These are phyloP conservation scores for Eupithecia vulgata DNA, from an alignment of 2,888 invertebrate species.

Conservation along the genomic window DNA sequence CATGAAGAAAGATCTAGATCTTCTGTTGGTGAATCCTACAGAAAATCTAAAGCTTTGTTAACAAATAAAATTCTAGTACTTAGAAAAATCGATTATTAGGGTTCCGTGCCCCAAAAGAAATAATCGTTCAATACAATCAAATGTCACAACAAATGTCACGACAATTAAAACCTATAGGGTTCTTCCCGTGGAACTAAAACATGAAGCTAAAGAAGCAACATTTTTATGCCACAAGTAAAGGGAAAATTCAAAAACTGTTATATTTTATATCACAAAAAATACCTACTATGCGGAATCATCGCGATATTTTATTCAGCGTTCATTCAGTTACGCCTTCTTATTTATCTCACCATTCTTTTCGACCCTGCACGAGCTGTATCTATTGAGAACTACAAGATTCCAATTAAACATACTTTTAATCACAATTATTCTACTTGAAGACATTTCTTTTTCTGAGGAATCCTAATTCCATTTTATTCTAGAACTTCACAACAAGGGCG, in stretches of 20 bases:
- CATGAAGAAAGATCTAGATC: conserved; percentile 15
- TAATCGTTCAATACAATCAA: too few species aligned
- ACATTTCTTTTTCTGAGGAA: background rate
- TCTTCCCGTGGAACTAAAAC: background rate
- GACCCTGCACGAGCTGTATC: background rate
- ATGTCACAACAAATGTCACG: too few species aligned
- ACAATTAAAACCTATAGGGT: too few species aligned
- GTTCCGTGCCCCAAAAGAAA: background rate
- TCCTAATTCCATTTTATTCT: background rate
- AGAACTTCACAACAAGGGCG: background rate
- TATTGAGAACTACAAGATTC: background rate
- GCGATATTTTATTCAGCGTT: too few species aligned
- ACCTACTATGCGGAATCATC: background rate
- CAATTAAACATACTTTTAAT: background rate
- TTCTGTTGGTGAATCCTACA: too few species aligned
- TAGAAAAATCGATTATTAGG: background rate
- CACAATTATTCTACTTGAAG: background rate
- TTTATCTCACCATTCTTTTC: background rate
- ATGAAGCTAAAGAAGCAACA: background rate
- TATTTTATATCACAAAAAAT: too few species aligned
- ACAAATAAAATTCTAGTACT: background rate
- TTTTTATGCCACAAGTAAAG: background rate
- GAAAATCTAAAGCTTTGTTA: background rate
- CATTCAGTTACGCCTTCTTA: too few species aligned
- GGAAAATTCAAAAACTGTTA: background rate